Evolutionary conservation across 2,888 invertebrate species (phyloP).

Genomic region (Ariolimax columbianus): DNA sequence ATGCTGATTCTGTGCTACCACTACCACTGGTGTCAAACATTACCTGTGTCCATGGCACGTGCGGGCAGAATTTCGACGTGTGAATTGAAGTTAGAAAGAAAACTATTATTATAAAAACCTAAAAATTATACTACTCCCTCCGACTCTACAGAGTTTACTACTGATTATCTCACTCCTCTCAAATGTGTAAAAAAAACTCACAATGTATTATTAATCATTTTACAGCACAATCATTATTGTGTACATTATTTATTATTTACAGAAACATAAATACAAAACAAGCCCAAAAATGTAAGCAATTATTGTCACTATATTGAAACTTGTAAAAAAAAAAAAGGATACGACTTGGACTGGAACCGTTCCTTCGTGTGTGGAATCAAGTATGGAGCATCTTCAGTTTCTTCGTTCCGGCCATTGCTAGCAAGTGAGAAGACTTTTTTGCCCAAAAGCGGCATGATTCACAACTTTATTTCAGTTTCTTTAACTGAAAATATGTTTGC

Average conservation of each 20-base stretch:
- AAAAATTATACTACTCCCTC: too few species aligned
- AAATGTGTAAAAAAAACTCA: too few species aligned
- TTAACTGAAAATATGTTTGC: slow-evolving; percentile 50
- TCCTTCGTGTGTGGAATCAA: slow-evolving; percentile 75
- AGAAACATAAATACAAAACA: neutral
- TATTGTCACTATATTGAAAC: neutral
- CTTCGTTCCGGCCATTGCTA: slow-evolving; percentile 64
- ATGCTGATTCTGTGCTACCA: too few species aligned
- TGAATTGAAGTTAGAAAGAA: too few species aligned
- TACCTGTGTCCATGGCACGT: too few species aligned
- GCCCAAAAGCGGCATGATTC: slow-evolving; percentile 75
- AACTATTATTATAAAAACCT: too few species aligned
- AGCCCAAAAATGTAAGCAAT: too few species aligned
- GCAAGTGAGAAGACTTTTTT: slow-evolving; percentile 69
- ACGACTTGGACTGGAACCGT: slow-evolving; percentile 76
- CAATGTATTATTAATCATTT: neutral
- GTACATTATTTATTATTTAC: neutral
- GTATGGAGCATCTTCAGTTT: slow-evolving; percentile 68
- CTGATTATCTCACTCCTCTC: too few species aligned
- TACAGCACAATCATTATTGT: neutral
- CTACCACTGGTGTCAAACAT: too few species aligned
- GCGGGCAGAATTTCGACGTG: too few species aligned
- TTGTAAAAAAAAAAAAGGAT: too few species aligned
- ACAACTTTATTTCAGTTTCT: slow-evolving; percentile 59
- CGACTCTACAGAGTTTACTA: too few species aligned